A percentile compares a stretch with the other conserved stretches of the same genome.
Conservation (phyloP, 2,888 invertebrate species). For the Uropetala carovei region DNA sequence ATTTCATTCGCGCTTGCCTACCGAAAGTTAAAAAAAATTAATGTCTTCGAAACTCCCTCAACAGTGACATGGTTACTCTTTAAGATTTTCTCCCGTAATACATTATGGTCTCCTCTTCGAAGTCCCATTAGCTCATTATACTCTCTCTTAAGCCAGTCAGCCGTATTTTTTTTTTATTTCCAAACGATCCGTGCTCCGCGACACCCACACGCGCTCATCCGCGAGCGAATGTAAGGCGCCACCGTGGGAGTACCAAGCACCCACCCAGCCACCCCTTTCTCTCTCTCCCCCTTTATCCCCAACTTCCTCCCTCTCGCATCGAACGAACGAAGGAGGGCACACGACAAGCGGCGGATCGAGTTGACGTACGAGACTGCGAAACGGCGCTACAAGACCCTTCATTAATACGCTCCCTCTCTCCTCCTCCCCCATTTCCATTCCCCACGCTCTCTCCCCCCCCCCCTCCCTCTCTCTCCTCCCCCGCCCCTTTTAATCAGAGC, state of each 20-base stretch:
- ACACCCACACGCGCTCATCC: neutral
- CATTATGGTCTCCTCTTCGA: neutral
- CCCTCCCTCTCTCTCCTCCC: neutral
- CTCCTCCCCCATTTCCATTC: neutral
- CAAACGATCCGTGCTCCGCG: conserved; percentile 5
- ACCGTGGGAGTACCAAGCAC: neutral
- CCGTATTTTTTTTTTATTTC: neutral
- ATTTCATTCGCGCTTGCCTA: too few species aligned
- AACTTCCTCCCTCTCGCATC: neutral
- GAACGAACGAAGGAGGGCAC: conserved; percentile 59
- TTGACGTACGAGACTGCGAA: conserved; percentile 63
- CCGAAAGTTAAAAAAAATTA: too few species aligned
- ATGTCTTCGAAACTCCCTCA: too few species aligned
- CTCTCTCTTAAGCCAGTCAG: neutral
- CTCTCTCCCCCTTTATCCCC: neutral
- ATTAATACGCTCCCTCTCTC: conserved; percentile 60
- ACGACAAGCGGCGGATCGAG: conserved; percentile 63
- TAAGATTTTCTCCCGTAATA: too few species aligned
- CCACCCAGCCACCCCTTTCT: neutral
- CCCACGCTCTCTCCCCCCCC: neutral
- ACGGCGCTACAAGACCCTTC: conserved; percentile 63
- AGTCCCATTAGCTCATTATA: neutral
- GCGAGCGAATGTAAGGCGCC: conserved; percentile 21
- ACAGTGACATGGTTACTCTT: too few species aligned
- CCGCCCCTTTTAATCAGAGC: conserved; percentile 56